These are phyloP conservation scores for Silurus glanis DNA, from an alignment of 2,113 vertebrate genomes.

Conservation along the genomic window DNA sequence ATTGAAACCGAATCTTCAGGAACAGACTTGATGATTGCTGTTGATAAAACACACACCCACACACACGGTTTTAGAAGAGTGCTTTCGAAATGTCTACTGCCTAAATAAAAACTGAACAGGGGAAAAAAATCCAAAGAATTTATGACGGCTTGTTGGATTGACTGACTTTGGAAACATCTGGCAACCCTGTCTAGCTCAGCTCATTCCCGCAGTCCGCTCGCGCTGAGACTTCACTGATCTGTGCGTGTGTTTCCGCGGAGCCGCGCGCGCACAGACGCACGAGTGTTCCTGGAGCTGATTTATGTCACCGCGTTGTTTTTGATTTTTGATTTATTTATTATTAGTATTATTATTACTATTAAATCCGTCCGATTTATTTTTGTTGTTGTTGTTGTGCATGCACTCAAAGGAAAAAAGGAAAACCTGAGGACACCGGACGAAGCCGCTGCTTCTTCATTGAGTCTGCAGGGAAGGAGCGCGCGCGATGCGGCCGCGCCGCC, in stretches of 20 bases:
- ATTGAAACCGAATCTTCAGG: background rate
- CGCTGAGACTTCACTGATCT: constrained; percentile 63
- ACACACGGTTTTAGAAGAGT: background rate
- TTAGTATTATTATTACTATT: no score
- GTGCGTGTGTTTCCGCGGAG: constrained; percentile 34
- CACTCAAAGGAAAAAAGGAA: background rate
- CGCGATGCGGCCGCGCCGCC: constrained; percentile 67
- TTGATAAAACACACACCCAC: no score
- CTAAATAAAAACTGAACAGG: background rate
- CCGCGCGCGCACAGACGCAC: constrained; percentile 21
- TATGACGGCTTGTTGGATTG: background rate
- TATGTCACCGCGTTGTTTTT: background rate
- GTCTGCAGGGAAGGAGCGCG: constrained; percentile 16
- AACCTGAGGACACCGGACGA: constrained; percentile 13
- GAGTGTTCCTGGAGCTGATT: constrained; percentile 5
- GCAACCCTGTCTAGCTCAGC: constrained; percentile 47
- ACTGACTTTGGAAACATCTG: constrained; percentile 20
- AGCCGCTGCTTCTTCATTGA: constrained; percentile 28
- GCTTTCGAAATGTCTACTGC: background rate
- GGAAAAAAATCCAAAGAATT: background rate
- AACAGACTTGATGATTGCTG: background rate
- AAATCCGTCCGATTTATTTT: no score
- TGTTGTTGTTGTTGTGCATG: background rate
- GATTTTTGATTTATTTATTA: background rate
- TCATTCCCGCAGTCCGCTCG: constrained; percentile 61